Percentiles rank a stretch among this genome's conserved stretches.
phyloP scores from a whole-genome alignment of 2,113 vertebrate genomes.

The Tyto alba region DNA sequence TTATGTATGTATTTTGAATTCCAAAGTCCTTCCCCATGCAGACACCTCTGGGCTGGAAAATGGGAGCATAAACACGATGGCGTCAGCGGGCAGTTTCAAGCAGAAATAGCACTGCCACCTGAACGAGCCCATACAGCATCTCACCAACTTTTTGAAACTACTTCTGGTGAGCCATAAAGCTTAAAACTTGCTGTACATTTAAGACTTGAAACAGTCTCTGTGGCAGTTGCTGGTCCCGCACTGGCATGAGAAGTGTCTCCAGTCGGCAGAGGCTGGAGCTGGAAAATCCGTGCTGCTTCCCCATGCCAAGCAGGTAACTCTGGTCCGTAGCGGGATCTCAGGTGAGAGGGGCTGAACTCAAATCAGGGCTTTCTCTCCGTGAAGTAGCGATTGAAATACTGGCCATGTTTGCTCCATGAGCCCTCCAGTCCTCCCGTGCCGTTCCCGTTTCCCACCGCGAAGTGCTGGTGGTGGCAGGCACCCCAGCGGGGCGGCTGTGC shows the following conservation, averaged over 20 bases:
- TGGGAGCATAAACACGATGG: rapidly evolving
- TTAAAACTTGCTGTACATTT: neutral
- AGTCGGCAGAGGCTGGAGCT: neutral
- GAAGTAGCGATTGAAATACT: neutral
- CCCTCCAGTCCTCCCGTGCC: neutral
- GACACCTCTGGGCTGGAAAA: neutral
- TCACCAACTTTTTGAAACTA: neutral
- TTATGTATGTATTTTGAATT: neutral
- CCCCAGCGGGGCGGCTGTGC: neutral
- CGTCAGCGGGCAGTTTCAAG: neutral
- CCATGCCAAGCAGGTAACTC: neutral
- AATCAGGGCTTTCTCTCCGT: neutral
- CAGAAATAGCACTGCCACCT: neutral
- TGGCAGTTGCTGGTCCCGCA: neutral
- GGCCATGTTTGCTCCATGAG: neutral
- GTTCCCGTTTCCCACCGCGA: neutral
- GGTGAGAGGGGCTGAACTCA: neutral
- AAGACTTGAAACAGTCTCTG: neutral
- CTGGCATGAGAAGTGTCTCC: neutral
- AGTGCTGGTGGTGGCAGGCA: neutral
- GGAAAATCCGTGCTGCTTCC: neutral
- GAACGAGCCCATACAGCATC: neutral
- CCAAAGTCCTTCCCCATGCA: neutral
- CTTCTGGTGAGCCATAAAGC: neutral
- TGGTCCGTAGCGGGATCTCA: neutral